Evolutionary conservation across 2,797 vertebrate species (phyloP).

Genomic region (Diplodus sargus): DNA sequence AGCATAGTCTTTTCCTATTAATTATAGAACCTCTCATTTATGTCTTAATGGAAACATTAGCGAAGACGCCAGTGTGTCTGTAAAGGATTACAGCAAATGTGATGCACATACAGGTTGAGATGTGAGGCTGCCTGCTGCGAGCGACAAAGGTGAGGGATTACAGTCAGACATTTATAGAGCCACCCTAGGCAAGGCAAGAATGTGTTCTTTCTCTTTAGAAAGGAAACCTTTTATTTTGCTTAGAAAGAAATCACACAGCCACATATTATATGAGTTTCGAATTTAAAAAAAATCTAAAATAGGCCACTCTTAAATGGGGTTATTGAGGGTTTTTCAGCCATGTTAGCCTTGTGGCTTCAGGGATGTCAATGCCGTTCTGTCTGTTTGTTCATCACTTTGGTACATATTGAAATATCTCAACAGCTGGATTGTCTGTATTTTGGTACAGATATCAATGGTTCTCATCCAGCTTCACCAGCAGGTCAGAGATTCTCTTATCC

Average conservation of each 20-base stretch:
- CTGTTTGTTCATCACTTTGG: background rate
- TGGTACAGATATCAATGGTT: background rate
- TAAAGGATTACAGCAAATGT: background rate
- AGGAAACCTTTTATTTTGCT: background rate
- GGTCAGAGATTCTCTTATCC: background rate
- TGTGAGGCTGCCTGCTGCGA: background rate
- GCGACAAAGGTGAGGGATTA: background rate
- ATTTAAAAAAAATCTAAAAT: background rate
- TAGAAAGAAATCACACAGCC: background rate
- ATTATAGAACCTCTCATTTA: background rate
- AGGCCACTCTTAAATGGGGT: background rate
- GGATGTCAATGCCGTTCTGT: background rate
- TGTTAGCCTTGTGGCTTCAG: background rate
- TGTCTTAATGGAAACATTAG: background rate
- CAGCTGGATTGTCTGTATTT: background rate
- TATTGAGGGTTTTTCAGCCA: background rate
- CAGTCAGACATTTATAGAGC: background rate
- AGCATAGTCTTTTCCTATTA: background rate
- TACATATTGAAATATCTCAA: background rate
- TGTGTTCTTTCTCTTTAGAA: background rate
- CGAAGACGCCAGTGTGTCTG: background rate
- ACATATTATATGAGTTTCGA: background rate
- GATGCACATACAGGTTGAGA: background rate
- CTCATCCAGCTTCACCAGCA: background rate
- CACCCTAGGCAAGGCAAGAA: background rate